Percentiles rank a stretch among this genome's conserved stretches.
phyloP scores from a whole-genome alignment of 2,797 vertebrate genomes.

The Myripristis murdjan region DNA sequence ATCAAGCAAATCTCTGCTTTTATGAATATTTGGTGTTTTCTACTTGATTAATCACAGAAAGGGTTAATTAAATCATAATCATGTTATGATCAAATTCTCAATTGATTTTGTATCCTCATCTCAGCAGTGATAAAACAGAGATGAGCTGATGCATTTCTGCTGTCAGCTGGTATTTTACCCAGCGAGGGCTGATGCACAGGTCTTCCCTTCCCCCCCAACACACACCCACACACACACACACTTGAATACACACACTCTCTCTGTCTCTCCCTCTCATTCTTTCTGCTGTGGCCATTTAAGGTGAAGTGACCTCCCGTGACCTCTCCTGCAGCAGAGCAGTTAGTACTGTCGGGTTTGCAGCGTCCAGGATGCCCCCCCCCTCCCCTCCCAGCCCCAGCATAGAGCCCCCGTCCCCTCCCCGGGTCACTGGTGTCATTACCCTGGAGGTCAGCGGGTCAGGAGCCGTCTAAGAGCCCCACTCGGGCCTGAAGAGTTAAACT shows the following conservation, averaged over 20 bases:
- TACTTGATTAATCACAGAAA: no score
- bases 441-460: constrained; percentile 40
- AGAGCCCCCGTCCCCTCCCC: neutral
- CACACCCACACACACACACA: no score
- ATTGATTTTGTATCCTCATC: no score
- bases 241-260: no score
- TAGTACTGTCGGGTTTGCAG: neutral
- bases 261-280: neutral
- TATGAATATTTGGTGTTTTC: no score
- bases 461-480: constrained; percentile 26
- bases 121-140: no score
- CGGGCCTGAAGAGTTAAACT: constrained; percentile 18
- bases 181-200: neutral
- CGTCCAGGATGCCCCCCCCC: neutral
- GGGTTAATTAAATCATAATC: no score
- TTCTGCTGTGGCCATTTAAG: constrained; percentile 16
- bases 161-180: neutral
- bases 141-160: neutral
- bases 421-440: constrained; percentile 25
- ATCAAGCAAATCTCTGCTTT: no score
- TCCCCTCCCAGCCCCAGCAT: neutral
- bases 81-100: no score
- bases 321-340: neutral
- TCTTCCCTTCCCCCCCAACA: no score
- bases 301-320: constrained; percentile 11